Evolutionary conservation across 92 coral and sea anemone genomes (phyloP), one percentile per base, ranked within the genome.

Genomic region (Scolanthus callimorphus): DNA sequence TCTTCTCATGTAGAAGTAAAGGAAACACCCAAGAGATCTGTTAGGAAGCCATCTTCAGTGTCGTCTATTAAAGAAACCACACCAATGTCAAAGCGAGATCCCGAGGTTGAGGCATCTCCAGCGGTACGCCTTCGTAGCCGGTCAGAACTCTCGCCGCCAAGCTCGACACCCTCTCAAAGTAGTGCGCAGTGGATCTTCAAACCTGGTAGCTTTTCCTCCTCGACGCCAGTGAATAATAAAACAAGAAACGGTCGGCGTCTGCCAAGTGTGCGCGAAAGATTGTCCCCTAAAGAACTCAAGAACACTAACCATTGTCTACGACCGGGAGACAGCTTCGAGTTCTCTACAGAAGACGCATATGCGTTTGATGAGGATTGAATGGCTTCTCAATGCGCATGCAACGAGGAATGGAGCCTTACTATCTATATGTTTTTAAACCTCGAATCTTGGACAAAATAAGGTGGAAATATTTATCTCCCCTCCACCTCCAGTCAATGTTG

Each of bases 241-340:
- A 68, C 55, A 46, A 44, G 1, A 12, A 31, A 27, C 62, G 53
- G 26, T 29, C 39, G 19, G 41, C 41, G 41, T 34, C 6, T 15
- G 41, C 6, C 11, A 3, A 31, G 54, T n/a, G n/a, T n/a, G 41
- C 62, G 1, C 27, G 25, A 24, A 39, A 50, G 2, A 41, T n/a
- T n/a, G n/a, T n/a, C n/a, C n/a, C n/a, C n/a, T n/a, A n/a, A n/a
- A n/a, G n/a, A 55, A 3, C 17, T 38, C 29, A 52, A 45, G 25
- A 57, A 29, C 17, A 44, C 65, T 9, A 55, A 17, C 15, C 58
- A 10, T 23, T 70, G 67, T 28, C 53, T 70, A 11, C 20, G 30
- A 20, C 26, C 67, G 11, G 77, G 77, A 0, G 77, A 60, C 44
- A 50, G 53, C 11, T 70, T 50, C 29, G 77, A 60, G 57, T 70